Base-by-base conservation (phyloP, 1,140 invertebrate genomes). In the Pentalonia nigronervosa region DNA sequence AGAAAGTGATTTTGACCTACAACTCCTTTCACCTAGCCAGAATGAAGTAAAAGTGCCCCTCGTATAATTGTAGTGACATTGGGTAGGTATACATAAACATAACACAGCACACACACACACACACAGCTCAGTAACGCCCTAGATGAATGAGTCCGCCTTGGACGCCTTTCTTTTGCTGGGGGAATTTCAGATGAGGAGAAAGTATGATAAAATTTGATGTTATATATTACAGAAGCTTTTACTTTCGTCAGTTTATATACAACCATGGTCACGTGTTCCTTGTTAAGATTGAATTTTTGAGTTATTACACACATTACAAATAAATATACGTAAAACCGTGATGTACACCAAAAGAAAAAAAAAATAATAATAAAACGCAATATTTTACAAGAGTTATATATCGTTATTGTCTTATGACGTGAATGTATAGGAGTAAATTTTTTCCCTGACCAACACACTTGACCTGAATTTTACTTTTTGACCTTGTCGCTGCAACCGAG, bases 1-100 rank as follows among this genome's bases (percentile, higher is more conserved):
- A 93, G 91, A 93, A 93, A 93, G 91, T 93, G 91, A 92, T 92
- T 92, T 92, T 92, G 91, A 93, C 91, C 91, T 93, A 93, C 91
- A 93, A 93, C 91, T 93, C 91, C 91, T 93, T 93, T 93, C 91
- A 93, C 91, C 91, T 86, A 36, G 67, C 48, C 91, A 93, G 81
- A 93, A 84, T 86, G 91, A 93, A 93, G 91, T 93, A 93, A 93
- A 93, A 93, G 91, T 93, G 91, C 91, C 91, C 91, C 91, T 84
- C 91, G 81, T 93, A 36, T 86, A 86, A 84, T 84, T 93, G 91
- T 93, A 93, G 91, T 93, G 91, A 93, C 91, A 93, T 93, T 93
- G 91, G 91, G 91, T 93, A 92, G 41, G 48, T 93, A 53, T 93
- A 86, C 8, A 41, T 34, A 7, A 20, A n/a, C 34, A 76, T 14